Conservation (phyloP, 2,888 invertebrate species). For the Theodoxus fluviatilis region DNA sequence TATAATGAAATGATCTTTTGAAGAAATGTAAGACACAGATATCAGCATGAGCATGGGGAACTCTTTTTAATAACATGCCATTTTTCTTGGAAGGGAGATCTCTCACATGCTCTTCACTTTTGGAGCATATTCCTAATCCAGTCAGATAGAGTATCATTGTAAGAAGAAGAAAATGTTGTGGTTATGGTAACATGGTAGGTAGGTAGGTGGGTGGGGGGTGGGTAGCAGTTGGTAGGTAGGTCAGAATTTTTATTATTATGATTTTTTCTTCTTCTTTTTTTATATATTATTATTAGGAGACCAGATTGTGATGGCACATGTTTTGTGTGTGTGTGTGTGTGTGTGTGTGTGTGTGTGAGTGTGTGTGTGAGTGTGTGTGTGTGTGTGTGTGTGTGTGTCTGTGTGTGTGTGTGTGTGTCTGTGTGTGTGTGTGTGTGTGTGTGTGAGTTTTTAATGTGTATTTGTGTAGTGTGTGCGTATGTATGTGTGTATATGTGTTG, state of each 20-base stretch:
- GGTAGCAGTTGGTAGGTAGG: too few species aligned
- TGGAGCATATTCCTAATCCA: too few species aligned
- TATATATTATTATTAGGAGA: neutral
- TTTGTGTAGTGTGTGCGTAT: neutral
- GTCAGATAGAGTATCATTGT: too few species aligned
- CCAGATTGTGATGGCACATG: conserved; percentile 42
- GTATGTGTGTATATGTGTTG: neutral
- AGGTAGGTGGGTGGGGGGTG: too few species aligned
- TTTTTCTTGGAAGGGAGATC: too few species aligned
- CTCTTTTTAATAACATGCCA: too few species aligned
- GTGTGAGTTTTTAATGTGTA: neutral
- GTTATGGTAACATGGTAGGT: too few species aligned
- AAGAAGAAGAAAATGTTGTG: too few species aligned
- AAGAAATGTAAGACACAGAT: too few species aligned
- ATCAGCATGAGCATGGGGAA: too few species aligned
- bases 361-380: conserved; percentile 17
- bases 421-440: conserved; percentile 20
- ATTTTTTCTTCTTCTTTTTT: neutral
- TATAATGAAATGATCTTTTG: too few species aligned
- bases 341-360: conserved; percentile 6
- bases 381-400: conserved; percentile 18
- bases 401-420: conserved; percentile 14
- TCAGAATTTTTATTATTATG: neutral
- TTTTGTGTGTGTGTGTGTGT: conserved; percentile 40
- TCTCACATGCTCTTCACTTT: too few species aligned